Evolutionary conservation across 2,888 invertebrate species (phyloP), one percentile per base, ranked within the genome.

Genomic region (Ischnus inquisitorius): DNA sequence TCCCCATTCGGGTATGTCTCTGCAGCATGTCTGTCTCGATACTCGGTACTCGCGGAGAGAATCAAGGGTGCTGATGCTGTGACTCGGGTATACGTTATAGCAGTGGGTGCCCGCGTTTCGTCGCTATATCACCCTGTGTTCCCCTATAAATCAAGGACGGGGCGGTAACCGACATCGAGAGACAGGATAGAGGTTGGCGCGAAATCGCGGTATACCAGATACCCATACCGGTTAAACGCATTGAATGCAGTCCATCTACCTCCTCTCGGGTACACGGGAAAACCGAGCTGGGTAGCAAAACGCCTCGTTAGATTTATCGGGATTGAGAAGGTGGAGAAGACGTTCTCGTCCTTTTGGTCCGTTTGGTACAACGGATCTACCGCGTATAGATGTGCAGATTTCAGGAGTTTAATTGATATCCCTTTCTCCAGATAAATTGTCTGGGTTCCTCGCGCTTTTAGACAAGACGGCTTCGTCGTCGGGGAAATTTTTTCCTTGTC

Each of bases 171-270:
- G 90, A 92, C 92, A 92, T 87, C 89, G 88, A 89, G 90, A 89
- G 92, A 92, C 92, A 92, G 88, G 90, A 88, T 89, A 90, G 92
- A 92, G 92, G 92, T 90, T 91, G 92, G 91, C 90, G 89, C 89
- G 88, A 88, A 87, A 88, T 87, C 88, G 67, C 89, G 90, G 57
- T 67, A 67, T 57, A 67, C 22, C 76, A 48, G 76, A 77, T 68
- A 68, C 46, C 51, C 72, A 34, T 41, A 39, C 34, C 48, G 57
- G 71, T 69, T 62, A 48, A 48, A 46, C 43, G 19, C 39, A 60
- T 68, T 3, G 60, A 10, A 28, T 43, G 43, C 41, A 43, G 43
- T 34, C 46, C 68, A 46, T 67, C 46, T 46, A 34, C 43, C 39
- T 60, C 41, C 74, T 79, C 74, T 60, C 60, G 60, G 14, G 65